phyloP scores from a whole-genome alignment of 2,888 invertebrate genomes.

The Leucoma salicis region DNA sequence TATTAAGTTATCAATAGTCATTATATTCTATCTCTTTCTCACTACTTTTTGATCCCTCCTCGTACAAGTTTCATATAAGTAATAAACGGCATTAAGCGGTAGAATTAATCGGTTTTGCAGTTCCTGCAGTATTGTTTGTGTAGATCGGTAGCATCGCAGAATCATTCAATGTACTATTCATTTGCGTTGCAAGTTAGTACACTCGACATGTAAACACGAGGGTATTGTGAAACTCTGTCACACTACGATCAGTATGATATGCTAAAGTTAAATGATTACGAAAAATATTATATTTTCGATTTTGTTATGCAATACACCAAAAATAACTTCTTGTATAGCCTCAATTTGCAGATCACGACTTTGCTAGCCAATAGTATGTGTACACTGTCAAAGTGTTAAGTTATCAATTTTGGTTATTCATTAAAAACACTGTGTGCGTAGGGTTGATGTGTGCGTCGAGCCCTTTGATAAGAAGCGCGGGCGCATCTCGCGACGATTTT shows the following conservation, averaged over 20 bases:
- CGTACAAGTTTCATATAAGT: too few species aligned
- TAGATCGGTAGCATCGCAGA: too few species aligned
- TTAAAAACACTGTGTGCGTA: constrained; percentile 4
- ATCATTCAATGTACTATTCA: too few species aligned
- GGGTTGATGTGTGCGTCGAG: constrained; percentile 10
- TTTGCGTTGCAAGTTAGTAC: too few species aligned
- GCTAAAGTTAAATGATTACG: constrained; percentile 40
- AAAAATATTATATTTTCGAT: constrained; percentile 29
- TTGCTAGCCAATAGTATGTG: constrained; percentile 7
- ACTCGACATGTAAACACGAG: constrained; percentile 13
- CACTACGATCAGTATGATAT: constrained; percentile 34
- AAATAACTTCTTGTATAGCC: constrained; percentile 34
- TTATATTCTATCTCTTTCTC: too few species aligned
- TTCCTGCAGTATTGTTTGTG: too few species aligned
- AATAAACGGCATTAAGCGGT: too few species aligned
- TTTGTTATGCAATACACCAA: constrained; percentile 23
- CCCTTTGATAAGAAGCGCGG: constrained; percentile 13
- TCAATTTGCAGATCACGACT: constrained; percentile 42
- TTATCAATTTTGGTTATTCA: constrained; percentile 14
- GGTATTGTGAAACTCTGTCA: constrained; percentile 22
- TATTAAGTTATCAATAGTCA: too few species aligned
- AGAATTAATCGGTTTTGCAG: too few species aligned
- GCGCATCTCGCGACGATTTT: constrained; percentile 34
- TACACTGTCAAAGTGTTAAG: constrained; percentile 14
- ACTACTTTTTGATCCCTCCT: too few species aligned